These are phyloP conservation scores for Phylloscopus trochilus DNA, from an alignment of 2,113 vertebrate genomes.

Conservation along the genomic window DNA sequence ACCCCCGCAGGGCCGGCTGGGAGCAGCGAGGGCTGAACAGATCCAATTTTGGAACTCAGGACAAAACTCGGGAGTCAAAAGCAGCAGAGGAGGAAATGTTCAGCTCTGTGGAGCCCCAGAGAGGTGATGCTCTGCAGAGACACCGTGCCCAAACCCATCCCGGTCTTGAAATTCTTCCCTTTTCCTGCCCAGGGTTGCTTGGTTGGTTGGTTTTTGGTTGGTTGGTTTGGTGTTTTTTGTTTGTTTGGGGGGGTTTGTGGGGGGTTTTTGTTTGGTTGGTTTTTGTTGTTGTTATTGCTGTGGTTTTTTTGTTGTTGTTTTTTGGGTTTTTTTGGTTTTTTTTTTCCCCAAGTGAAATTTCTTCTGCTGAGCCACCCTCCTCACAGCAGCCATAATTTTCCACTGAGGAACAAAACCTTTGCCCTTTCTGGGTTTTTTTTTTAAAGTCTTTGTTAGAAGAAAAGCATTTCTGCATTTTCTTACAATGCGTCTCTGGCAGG, in stretches of 20 bases:
- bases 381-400: neutral
- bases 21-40: neutral
- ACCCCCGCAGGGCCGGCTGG: accelerated
- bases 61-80: neutral
- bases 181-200: neutral
- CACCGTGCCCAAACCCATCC: neutral
- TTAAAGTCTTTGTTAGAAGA: neutral
- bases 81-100: neutral
- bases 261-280: no score
- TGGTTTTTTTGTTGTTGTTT: no score
- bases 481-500: neutral
- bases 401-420: neutral
- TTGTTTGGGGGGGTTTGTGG: no score
- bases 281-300: no score
- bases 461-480: neutral
- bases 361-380: neutral
- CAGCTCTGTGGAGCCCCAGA: neutral
- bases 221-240: no score
- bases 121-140: neutral
- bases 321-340: no score
- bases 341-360: neutral
- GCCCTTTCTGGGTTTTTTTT: neutral
- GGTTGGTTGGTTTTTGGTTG: no score
- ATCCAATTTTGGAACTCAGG: neutral
- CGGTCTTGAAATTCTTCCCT: neutral